Base-by-base conservation (phyloP, 2,888 invertebrate genomes). In the Coelogynopora nodosa region DNA sequence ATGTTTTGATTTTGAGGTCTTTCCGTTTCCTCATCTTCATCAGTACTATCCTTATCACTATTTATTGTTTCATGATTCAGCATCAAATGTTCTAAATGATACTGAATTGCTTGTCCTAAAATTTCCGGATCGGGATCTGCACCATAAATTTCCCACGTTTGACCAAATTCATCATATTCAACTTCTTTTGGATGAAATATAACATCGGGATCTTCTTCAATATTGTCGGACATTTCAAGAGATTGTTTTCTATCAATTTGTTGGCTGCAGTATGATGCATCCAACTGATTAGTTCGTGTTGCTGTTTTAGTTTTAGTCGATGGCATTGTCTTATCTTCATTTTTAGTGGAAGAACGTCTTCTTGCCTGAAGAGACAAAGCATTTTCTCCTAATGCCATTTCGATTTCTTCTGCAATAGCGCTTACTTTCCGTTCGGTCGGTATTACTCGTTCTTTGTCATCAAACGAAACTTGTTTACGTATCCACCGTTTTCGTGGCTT, bases 61-160 rank as follows among this genome's bases (percentile, higher is more conserved):
- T 49, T 49, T 10, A 49, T 10, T 10, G 49, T 10, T 18, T 49
- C 18, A 49, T 49, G 49, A 18, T 49, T 5, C 5, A 49, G 5
- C 5, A 87, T 86, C 67, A 86, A 27, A 10, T n/a, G 27, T 28
- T 85, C 86, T 26, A 86, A 67, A 30, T 86, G 86, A 13, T 86
- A 31, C 26, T 86, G 86, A 30, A 86, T 86, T 10, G 86, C 86
- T 29, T 87, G 86, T 0, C 86, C 86, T 10, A 86, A 87, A 49
- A 86, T 86, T 27, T 86, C 86, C 13, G 86, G 86, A 67, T 86
- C 86, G 0, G 67, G 86, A n/a, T 86, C 86, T 0, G 86, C 86
- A 0, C 86, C 86, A 28, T 86, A 86, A 5, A 86, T 67, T 5
- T 86, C 86, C 86, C 86, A 86, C n/a, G 86, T 86, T 67, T 86